These are phyloP conservation scores for Pluvialis apricaria DNA, from an alignment of 2,113 vertebrate species.

Conservation along the genomic window DNA sequence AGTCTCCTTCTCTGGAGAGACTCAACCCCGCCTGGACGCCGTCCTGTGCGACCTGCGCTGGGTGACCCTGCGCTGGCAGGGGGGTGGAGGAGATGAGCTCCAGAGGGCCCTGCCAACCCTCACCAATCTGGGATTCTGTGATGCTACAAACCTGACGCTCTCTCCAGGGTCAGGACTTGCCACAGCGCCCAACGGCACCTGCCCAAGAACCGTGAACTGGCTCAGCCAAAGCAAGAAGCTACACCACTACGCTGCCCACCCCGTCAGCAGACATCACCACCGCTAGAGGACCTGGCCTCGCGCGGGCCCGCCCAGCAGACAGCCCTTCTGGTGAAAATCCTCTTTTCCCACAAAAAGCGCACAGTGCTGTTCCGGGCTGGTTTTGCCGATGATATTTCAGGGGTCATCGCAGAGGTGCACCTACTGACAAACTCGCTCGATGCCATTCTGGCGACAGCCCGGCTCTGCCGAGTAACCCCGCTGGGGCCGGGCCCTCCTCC, in stretches of 20 bases:
- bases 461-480: not conserved
- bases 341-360: not conserved
- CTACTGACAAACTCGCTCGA: not conserved
- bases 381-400: no score
- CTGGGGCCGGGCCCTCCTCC: not conserved
- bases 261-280: fast-evolving
- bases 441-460: not conserved
- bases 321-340: not conserved
- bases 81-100: not conserved
- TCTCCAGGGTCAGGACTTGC: no score
- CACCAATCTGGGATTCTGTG: not conserved
- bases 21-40: not conserved
- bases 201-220: fast-evolving
- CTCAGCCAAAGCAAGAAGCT: not conserved
- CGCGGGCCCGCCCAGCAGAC: not conserved
- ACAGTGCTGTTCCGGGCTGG: fast-evolving
- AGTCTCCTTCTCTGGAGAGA: not conserved
- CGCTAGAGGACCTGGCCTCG: not conserved
- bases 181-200: fast-evolving
- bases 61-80: not conserved
- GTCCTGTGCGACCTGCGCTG: not conserved
- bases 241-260: not conserved
- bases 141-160: not conserved
- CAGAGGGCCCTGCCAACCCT: not conserved
- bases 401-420: not conserved